Evolutionary conservation across 1,140 invertebrate genomes (phyloP).

Genomic region (Hyles euphorbiae): DNA sequence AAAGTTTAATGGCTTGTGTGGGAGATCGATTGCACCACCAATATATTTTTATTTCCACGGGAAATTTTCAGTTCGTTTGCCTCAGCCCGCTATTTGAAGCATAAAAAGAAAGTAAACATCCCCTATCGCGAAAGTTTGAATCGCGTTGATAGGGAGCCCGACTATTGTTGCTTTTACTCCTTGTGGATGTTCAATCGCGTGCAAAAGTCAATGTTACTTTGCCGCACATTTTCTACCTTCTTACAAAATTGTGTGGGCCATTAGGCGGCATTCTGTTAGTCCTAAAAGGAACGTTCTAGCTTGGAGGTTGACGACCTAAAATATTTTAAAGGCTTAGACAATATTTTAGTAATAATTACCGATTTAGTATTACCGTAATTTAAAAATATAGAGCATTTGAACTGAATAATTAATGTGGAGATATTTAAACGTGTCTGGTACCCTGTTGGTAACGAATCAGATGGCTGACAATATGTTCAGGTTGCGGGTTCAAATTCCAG

Average conservation of each 20-base stretch:
- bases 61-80: slow-evolving; percentile 55
- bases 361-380: no score
- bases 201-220: slow-evolving; percentile 18
- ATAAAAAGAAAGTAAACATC: slow-evolving; percentile 28
- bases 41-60: slow-evolving; percentile 56
- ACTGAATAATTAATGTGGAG: no score
- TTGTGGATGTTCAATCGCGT: slow-evolving; percentile 16
- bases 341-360: no score
- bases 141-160: slow-evolving; percentile 12
- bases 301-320: no score
- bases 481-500: no score
- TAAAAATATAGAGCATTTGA: no score
- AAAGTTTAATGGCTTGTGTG: slow-evolving; percentile 51
- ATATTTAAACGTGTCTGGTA: no score
- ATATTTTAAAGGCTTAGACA: no score
- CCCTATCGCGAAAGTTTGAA: slow-evolving; percentile 15
- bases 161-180: slow-evolving; percentile 21
- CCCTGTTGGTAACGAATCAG: no score
- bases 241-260: slow-evolving; percentile 6
- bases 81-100: slow-evolving; percentile 21
- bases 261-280: no score
- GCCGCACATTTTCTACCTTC: slow-evolving; percentile 14
- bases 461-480: no score
- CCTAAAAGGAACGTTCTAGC: no score
- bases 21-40: slow-evolving; percentile 46